Percentiles rank a stretch among this genome's conserved stretches.
phyloP scores from a whole-genome alignment of 2,888 invertebrate genomes.

The Ryuthela nishihirai region DNA sequence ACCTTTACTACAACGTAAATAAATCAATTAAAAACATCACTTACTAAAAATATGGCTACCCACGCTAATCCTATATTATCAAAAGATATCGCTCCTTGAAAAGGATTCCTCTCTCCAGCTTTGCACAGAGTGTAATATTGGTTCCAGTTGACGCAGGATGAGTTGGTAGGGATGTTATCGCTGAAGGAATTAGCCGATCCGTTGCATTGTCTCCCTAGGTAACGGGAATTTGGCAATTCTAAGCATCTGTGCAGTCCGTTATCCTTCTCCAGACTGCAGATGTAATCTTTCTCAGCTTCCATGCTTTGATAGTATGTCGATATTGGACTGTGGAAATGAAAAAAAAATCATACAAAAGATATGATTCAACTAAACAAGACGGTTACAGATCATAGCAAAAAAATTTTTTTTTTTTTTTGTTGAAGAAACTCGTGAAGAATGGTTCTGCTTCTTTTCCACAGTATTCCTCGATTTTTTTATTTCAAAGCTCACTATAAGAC shows the following conservation, averaged over 20 bases:
- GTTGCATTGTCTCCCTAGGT: conserved; percentile 71
- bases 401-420: too few relatives aligned
- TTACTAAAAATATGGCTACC: conserved; percentile 95
- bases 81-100: conserved; percentile 98
- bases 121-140: conserved; percentile 95
- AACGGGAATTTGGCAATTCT: conserved; percentile 70
- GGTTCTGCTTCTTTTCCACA: too few relatives aligned
- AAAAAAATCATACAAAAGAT: too few relatives aligned
- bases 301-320: conserved; percentile 68
- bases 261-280: conserved; percentile 88
- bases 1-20: too few relatives aligned
- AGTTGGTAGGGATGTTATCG: conserved; percentile 51
- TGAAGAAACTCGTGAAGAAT: too few relatives aligned
- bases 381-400: too few relatives aligned
- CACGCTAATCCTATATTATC: conserved; percentile 99
- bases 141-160: conserved; percentile 96
- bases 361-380: too few relatives aligned
- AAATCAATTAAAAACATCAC: conserved; percentile 47
- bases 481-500: too few relatives aligned
- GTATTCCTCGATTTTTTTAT: too few relatives aligned
- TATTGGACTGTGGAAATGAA: conserved; percentile 55
- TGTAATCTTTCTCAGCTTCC: conserved; percentile 73
- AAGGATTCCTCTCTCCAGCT: conserved; percentile 93
- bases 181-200: conserved; percentile 57
- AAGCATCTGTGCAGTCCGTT: conserved; percentile 91